Conservation (phyloP, 2,797 vertebrate species). For the Urophycis tenuis region DNA sequence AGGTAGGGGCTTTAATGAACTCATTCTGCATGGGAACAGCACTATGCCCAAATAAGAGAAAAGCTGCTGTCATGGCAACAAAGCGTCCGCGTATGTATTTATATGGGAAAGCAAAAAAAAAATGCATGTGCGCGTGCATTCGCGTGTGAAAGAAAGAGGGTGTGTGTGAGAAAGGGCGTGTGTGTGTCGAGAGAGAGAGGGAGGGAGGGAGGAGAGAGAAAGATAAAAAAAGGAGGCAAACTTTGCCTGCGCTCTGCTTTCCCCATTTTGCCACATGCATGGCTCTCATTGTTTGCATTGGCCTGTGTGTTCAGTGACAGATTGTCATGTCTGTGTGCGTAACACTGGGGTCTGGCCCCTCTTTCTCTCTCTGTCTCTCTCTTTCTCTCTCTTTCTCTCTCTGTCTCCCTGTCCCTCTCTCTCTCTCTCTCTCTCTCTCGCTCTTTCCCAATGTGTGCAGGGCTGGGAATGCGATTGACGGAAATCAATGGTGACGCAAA, state of each 20-base stretch:
- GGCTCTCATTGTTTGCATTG: conserved; percentile 58
- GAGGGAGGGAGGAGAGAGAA: too few species aligned
- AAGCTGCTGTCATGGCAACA: conserved; percentile 67
- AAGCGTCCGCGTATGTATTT: conserved; percentile 57
- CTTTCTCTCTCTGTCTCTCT: too few species aligned
- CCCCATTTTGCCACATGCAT: conserved; percentile 58
- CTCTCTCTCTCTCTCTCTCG: conserved; percentile 11
- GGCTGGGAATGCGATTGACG: background rate
- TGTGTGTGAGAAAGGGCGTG: conserved; percentile 21
- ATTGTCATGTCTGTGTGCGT: conserved; percentile 63
- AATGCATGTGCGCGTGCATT: conserved; percentile 34
- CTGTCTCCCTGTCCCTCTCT: conserved; percentile 31
- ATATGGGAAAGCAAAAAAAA: conserved; percentile 47
- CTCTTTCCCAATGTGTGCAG: background rate
- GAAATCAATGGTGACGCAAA: conserved; percentile 13
- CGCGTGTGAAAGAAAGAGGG: conserved; percentile 19
- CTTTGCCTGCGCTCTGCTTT: conserved; percentile 35
- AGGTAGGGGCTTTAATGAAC: conserved; percentile 59
- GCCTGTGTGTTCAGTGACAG: conserved; percentile 65
- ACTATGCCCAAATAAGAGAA: conserved; percentile 46
- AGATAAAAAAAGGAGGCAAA: background rate
- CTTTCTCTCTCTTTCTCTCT: too few species aligned
- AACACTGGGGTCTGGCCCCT: conserved; percentile 37
- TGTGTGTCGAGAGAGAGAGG: conserved; percentile 11
- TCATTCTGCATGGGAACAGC: conserved; percentile 48